Conservation (phyloP, 23 tunicate species). For the Ascidia mentula region DNA sequence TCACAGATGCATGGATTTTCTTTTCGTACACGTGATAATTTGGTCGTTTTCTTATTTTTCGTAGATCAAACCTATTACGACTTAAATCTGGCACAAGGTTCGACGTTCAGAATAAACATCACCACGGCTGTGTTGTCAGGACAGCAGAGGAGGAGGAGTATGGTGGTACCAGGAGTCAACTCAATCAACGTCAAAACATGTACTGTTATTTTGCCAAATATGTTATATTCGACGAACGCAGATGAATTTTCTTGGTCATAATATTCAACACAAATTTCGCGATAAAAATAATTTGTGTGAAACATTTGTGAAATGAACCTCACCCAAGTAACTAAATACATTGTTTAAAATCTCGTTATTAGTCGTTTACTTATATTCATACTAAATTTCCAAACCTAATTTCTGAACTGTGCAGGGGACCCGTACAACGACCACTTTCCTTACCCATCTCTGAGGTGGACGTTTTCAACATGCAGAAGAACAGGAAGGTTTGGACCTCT, state of each 20-base stretch:
- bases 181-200: constrained; percentile 37
- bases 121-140: constrained; percentile 62
- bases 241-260: too few species aligned
- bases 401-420: constrained; percentile 60
- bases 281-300: too few species aligned
- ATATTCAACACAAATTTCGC: too few species aligned
- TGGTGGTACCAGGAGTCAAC: constrained; percentile 38
- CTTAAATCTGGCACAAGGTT: constrained; percentile 48
- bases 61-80: constrained; percentile 18
- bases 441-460: constrained; percentile 70
- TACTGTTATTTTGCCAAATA: too few species aligned
- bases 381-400: too few species aligned
- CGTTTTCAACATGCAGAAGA: constrained; percentile 57
- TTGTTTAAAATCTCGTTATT: too few species aligned
- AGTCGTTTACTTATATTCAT: too few species aligned
- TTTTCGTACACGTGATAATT: too few species aligned
- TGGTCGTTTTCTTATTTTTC: background rate
- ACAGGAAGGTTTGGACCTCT: constrained; percentile 79
- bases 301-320: too few species aligned
- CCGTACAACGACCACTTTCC: constrained; percentile 68
- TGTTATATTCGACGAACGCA: too few species aligned
- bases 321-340: too few species aligned
- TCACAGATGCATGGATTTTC: too few species aligned
- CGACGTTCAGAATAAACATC: constrained; percentile 40
- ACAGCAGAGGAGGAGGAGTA: constrained; percentile 19